Evolutionary conservation across 1,140 invertebrate species (phyloP), one percentile per base, ranked within the genome.

Genomic region (Nasonia vitripennis): DNA sequence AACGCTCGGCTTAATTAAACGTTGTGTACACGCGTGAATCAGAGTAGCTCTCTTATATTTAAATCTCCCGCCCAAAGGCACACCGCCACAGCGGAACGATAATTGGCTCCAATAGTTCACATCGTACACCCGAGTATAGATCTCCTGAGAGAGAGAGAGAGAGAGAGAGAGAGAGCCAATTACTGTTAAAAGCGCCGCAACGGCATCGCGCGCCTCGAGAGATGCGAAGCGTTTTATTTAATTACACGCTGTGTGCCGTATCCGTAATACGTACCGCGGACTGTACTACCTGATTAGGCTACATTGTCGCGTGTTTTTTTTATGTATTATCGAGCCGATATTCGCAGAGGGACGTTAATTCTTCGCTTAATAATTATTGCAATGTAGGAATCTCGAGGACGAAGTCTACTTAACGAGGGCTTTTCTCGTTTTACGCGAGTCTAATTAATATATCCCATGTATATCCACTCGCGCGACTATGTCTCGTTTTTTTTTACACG

Each of bases 51-150:
- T 27, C 27, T 27, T 0, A 27, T 27, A 27, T 62, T 62, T 62
- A 62, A 62, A 62, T 62, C 20, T 62, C 55, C 55, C 55, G 55
- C 55, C 55, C 5, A 7, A 62, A n/a, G 55, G 41, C 41, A 0
- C 41, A 45, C 41, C 41, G 7, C 41, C 55, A 20, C 17, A 17
- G 20, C 2, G 34, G 27, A 67, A 41, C 55, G 78, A 68, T 79
- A 79, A 79, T 79, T 79, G 78, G 55, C 55, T 68, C 20, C 51
- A 79, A 68, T 68, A 68, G 68, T 71, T 71, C 55, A 23, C 77
- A 62, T 31, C n/a, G 45, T 11, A 48, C 3, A 41, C 27, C 27
- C 27, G 27, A 27, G 27, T 55, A 55, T 20, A 55, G 37, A n/a
- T 55, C 55, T 51, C 34, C 27, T 27, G 27, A 27, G 31, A 31